Base-by-base conservation (phyloP, 2,113 vertebrate genomes). In the Pangasianodon hypophthalmus region DNA sequence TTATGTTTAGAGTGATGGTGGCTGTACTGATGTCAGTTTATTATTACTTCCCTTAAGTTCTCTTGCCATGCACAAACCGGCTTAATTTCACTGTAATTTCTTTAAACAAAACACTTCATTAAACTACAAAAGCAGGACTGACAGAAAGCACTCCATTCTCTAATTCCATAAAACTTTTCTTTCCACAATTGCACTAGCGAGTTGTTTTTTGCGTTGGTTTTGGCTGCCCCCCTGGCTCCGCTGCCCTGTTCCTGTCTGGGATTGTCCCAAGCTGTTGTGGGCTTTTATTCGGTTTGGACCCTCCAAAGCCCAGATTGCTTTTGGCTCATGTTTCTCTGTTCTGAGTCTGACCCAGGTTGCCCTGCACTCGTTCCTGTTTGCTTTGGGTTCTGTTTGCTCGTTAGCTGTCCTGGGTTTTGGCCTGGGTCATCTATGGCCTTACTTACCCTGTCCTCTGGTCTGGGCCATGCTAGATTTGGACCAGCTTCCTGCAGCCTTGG, bases 351-450 rank as follows among this genome's bases (percentile, higher is more conserved):
- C 89, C 52, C 80, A 84, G 85, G 52, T 84, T 62, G 67, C 54
- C 86, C 71, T 64, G 69, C 67, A 88, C 67, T 84, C 81, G 4
- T 62, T 60, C 64, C 18, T 75, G 80, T 77, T 84, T 87, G 67
- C 69, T 77, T 73, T 83, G 75, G 52, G 79, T 62, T 75, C 46
- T 41, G 13, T 90, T 46, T 77, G 67, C 64, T 89, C n/a, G 46
- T 89, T 85, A 89, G 73, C 54, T 86, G 89, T 86, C 88, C 88
- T 89, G 48, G 48, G 75, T 89, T 89, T 89, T 86, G 88, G 88
- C 84, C 60, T 67, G 46, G 60, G 32, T 77, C 58, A 80, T 86
- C 48, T 62, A 16, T 86, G 41, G 75, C 84, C 84, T 85, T n/a
- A 85, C 6, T 84, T 88, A 48, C 81, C 81, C 86, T 85, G 32